Evolutionary conservation across 1,140 invertebrate genomes (phyloP), one percentile per base, ranked within the genome.

Genomic region (Bilobella aurantiaca): DNA sequence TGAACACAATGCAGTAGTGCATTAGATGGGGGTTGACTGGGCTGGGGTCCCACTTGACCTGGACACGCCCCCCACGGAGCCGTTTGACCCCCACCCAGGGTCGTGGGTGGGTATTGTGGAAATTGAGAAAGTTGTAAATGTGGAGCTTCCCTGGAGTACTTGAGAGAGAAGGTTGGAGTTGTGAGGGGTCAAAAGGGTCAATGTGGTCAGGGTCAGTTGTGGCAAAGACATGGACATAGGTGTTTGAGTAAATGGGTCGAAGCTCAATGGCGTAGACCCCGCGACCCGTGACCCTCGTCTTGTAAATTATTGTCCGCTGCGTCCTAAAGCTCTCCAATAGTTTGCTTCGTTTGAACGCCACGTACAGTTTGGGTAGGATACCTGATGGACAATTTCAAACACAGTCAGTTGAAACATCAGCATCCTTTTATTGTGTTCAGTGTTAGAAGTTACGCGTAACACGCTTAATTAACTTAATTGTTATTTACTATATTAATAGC

Each of bases 1-100:
- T 83, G 2, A 83, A 78, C 3, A 82, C 81, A 1, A 84, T 77
- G 69, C 82, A 84, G 73, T 83, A 84, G 32, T 78, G 77, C 2
- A 81, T 83, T 3, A 77, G 74, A 72, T 83, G 81, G 0, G 82
- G 82, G 72, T 83, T 81, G 67, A 83, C 80, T 46, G 81, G 79
- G 70, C 82, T 78, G 25, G 74, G 69, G 49, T 78, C 75, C 78
- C 78, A 79, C 64, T 74, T 75, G 14, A 78, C 74, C 14, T 75
- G 75, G 57, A 78, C 62, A 25, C 75, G 67, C 46, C 74, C 73
- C 32, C 74, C 67, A 27, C 74, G 70, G 21, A 75, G 73, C 31
- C 74, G 66, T 25, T 69, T 69, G 16, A 65, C 64, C 1, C 32
- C 62, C 5, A 73, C 63, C 53, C 58, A 30, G 53, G 65, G 65